Evolutionary conservation across 1,140 invertebrate species (phyloP).

Genomic region (Drosophila ogumai): DNA sequence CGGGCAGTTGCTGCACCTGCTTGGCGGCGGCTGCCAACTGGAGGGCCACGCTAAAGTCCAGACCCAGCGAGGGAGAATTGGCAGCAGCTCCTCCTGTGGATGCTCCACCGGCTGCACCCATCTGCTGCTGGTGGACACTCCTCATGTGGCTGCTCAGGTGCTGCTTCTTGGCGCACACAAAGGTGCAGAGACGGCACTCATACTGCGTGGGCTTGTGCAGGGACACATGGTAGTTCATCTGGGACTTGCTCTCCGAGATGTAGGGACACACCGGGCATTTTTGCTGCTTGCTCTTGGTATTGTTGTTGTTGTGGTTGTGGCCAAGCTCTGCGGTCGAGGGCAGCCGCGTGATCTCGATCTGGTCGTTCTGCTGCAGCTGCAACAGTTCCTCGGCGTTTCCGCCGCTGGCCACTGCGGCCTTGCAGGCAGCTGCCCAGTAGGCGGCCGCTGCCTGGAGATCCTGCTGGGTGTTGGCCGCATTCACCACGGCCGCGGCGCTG

Average conservation of each 20-base stretch:
- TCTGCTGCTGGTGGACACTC: constrained; percentile 79
- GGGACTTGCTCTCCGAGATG: constrained; percentile 92
- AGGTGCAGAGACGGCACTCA: constrained; percentile 92
- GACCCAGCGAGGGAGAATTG: constrained; percentile 22
- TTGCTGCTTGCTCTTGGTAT: constrained; percentile 86
- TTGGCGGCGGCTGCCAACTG: constrained; percentile 85
- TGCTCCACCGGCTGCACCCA: constrained; percentile 23
- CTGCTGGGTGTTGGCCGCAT: constrained; percentile 72
- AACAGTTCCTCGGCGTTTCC: constrained; percentile 68
- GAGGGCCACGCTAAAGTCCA: constrained; percentile 84
- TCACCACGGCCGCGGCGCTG: constrained; percentile 65
- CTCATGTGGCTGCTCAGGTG: constrained; percentile 91
- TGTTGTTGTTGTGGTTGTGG: constrained; percentile 51
- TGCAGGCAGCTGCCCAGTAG: constrained; percentile 69
- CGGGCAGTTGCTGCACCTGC: constrained; percentile 56
- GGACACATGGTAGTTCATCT: constrained; percentile 94
- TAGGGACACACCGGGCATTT: constrained; percentile 91
- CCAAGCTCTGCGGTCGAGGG: constrained; percentile 25
- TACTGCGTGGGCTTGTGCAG: constrained; percentile 91
- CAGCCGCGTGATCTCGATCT: constrained; percentile 79
- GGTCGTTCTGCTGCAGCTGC: constrained; percentile 79
- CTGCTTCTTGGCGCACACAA: constrained; percentile 92
- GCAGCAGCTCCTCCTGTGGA: neutral
- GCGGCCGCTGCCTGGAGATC: constrained; percentile 73
- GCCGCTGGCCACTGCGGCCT: constrained; percentile 49